Percentiles rank a stretch among this genome's conserved stretches.
These are phyloP conservation scores for Sebastes trivittatus DNA, from an alignment of 2,797 vertebrate species.

Conservation along the genomic window DNA sequence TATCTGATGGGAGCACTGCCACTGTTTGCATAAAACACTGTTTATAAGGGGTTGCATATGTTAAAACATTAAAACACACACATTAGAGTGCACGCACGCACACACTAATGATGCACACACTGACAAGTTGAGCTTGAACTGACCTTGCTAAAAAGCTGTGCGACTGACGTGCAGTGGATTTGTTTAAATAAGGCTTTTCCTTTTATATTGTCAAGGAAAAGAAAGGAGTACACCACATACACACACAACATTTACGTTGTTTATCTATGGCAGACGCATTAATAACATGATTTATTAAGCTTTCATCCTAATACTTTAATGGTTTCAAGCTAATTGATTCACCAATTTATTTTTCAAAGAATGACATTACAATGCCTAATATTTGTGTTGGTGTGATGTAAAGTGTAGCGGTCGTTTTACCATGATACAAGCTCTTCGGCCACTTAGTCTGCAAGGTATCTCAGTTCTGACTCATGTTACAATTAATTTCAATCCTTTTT, in stretches of 20 bases:
- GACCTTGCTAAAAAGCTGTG: constrained; percentile 65
- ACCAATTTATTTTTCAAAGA: constrained; percentile 3
- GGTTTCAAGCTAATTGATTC: background rate
- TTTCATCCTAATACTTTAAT: constrained; percentile 25
- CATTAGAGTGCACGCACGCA: constrained; percentile 37
- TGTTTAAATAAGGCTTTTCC: constrained; percentile 73
- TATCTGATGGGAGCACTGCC: constrained; percentile 85
- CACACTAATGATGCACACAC: constrained; percentile 17
- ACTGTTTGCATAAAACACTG: constrained; percentile 85
- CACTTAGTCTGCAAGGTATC: too few relatives aligned
- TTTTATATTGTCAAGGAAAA: constrained; percentile 40
- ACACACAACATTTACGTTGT: background rate
- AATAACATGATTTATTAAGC: constrained; percentile 39
- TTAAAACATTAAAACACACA: constrained; percentile 81
- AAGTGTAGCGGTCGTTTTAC: too few relatives aligned
- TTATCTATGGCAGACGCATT: constrained; percentile 38
- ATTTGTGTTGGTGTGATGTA: background rate
- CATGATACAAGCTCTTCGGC: too few relatives aligned
- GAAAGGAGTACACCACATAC: constrained; percentile 18
- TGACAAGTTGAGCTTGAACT: constrained; percentile 48
- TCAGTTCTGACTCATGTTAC: too few relatives aligned
- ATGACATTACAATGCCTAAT: background rate
- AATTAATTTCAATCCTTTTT: too few relatives aligned
- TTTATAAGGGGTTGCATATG: constrained; percentile 87
- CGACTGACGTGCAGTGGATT: constrained; percentile 48